These are phyloP conservation scores for Drosophila falleni DNA, from an alignment of 2,888 invertebrate species.

Conservation along the genomic window DNA sequence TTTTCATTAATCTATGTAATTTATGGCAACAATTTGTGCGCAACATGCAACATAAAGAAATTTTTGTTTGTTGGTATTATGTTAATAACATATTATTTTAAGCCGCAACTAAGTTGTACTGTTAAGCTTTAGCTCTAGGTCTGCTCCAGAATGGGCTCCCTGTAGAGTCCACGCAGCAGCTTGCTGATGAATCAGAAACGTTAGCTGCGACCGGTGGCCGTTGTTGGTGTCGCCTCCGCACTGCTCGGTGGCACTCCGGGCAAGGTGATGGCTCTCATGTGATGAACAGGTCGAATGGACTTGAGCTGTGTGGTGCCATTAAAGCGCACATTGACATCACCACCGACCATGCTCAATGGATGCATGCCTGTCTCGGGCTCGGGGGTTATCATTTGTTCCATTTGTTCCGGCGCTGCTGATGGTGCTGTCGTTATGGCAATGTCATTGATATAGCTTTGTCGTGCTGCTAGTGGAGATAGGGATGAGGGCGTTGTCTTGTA, in stretches of 20 bases:
- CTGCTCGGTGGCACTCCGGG: slow-evolving; percentile 40
- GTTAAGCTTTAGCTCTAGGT: slow-evolving; percentile 43
- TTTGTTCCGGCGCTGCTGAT: slow-evolving; percentile 7
- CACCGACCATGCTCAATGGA: slow-evolving; percentile 90
- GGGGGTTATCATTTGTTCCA: slow-evolving; percentile 45
- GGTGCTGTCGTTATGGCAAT: slow-evolving; percentile 62
- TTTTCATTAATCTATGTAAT: slow-evolving; percentile 28
- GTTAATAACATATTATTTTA: slow-evolving; percentile 1
- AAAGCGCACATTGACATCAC: slow-evolving; percentile 92
- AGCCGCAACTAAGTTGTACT: slow-evolving; percentile 63
- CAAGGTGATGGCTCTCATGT: slow-evolving; percentile 79
- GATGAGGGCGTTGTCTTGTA: slow-evolving; percentile 81
- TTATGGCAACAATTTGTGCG: slow-evolving; percentile 80
- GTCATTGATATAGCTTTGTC: slow-evolving; percentile 57
- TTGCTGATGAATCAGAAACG: slow-evolving; percentile 85
- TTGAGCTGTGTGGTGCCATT: slow-evolving; percentile 93
- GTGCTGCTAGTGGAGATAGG: slow-evolving; percentile 76
- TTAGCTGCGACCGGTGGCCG: slow-evolving; percentile 82
- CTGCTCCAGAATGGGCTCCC: slow-evolving; percentile 46
- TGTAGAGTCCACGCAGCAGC: slow-evolving; percentile 81
- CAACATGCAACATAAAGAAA: slow-evolving; percentile 64
- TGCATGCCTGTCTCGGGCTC: slow-evolving; percentile 86
- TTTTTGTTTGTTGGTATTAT: slow-evolving; percentile 35
- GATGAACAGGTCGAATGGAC: slow-evolving; percentile 88
- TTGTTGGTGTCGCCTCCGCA: slow-evolving; percentile 37